Evolutionary conservation across 2,888 invertebrate species (phyloP).

Genomic region (Netelia melanura): DNA sequence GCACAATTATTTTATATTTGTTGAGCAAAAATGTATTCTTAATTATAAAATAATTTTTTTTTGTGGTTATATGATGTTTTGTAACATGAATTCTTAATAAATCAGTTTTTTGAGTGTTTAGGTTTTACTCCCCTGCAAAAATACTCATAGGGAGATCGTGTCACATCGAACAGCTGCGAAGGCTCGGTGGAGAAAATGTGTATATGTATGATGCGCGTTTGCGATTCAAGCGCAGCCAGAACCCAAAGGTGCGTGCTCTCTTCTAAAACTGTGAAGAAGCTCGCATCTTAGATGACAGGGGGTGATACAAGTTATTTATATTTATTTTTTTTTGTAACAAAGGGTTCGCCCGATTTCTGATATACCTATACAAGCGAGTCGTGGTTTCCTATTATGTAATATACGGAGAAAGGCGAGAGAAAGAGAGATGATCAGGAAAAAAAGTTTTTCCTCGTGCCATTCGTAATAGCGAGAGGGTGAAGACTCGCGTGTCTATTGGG

Average conservation of each 20-base stretch:
- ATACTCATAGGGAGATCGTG: constrained; percentile 36
- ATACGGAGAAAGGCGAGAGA: constrained; percentile 8
- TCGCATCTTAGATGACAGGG: constrained; percentile 73
- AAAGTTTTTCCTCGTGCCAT: constrained; percentile 19
- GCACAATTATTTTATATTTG: too few relatives aligned
- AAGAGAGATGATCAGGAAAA: constrained; percentile 11
- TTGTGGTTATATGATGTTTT: not conserved
- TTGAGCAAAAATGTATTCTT: too few relatives aligned
- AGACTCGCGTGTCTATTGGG: constrained; percentile 25
- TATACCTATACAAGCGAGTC: not conserved
- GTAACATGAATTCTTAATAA: not conserved
- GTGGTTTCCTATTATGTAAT: constrained; percentile 10
- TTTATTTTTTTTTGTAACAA: constrained; percentile 60
- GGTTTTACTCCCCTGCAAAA: not conserved
- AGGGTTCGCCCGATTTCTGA: constrained; percentile 76
- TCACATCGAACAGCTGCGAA: constrained; percentile 54
- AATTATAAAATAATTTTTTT: not conserved
- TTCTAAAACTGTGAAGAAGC: constrained; percentile 14
- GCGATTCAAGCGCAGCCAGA: constrained; percentile 30
- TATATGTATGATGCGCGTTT: not conserved
- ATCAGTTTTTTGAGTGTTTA: not conserved
- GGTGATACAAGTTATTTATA: constrained; percentile 80
- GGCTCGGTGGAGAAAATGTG: constrained; percentile 8
- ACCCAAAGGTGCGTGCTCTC: constrained; percentile 43
- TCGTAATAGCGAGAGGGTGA: constrained; percentile 20